These are phyloP conservation scores for Diadema setosum DNA, from an alignment of 35 echinoderm and acorn worm species.

Conservation along the genomic window DNA sequence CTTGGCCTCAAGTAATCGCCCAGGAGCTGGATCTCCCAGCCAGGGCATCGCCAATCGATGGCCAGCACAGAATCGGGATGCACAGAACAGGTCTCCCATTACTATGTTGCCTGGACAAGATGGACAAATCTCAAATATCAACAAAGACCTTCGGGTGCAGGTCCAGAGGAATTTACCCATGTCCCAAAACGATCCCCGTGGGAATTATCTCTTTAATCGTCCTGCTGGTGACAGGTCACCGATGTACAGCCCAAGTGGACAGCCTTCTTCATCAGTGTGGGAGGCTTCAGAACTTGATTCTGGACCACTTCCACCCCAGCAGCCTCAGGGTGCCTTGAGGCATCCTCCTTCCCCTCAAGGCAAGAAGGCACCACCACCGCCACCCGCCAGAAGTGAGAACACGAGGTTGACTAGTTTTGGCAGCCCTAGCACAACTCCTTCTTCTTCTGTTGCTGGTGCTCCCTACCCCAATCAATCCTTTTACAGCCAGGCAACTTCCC, in stretches of 20 bases:
- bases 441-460: neutral
- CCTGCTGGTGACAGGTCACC: slow-evolving; percentile 67
- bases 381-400: slow-evolving; percentile 11
- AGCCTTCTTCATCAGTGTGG: slow-evolving; percentile 15
- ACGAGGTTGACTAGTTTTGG: neutral
- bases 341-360: slow-evolving; percentile 42
- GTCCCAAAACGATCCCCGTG: slow-evolving; percentile 39
- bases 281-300: slow-evolving; percentile 2
- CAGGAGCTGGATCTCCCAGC: slow-evolving; percentile 16
- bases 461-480: neutral
- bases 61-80: neutral
- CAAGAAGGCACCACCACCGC: slow-evolving; percentile 40
- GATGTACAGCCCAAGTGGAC: slow-evolving; percentile 65
- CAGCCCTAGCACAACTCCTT: neutral
- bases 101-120: neutral
- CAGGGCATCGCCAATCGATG: neutral
- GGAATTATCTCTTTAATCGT: slow-evolving; percentile 32
- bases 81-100: slow-evolving; percentile 25
- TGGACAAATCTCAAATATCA: neutral
- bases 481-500: neutral
- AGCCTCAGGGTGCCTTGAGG: slow-evolving; percentile 9
- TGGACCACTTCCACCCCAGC: neutral
- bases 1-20: neutral
- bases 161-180: slow-evolving; percentile 11
- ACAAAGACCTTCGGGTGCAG: slow-evolving; percentile 7